Percentiles rank a stretch among this genome's conserved stretches.
Evolutionary conservation across 2,888 invertebrate species (phyloP).

Genomic region (Microctonus brassicae): DNA sequence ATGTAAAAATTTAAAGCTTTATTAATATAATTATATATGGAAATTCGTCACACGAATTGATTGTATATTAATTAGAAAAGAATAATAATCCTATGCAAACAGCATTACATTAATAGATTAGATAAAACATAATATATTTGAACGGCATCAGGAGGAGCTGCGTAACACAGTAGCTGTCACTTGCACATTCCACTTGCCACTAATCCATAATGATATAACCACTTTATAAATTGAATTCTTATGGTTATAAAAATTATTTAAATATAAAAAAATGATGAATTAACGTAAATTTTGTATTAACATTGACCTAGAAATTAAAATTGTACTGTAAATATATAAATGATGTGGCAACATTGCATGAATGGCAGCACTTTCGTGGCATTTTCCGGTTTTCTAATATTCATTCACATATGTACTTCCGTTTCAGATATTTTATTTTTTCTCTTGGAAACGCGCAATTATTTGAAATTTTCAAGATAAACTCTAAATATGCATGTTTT

Average conservation of each 20-base stretch:
- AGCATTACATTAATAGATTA: conserved; percentile 1
- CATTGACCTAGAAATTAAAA: conserved; percentile 48
- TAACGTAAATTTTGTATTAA: conserved; percentile 52
- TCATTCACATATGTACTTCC: not conserved
- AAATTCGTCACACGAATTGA: conserved; percentile 3
- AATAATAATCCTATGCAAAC: not conserved
- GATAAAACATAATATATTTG: conserved; percentile 50
- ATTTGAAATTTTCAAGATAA: too few relatives aligned
- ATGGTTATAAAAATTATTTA: conserved; percentile 28
- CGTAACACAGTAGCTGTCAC: conserved; percentile 69
- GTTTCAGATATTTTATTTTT: not conserved
- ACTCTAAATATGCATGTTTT: too few relatives aligned
- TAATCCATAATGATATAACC: conserved; percentile 54
- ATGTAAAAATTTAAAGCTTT: conserved; percentile 53
- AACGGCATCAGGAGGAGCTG: conserved; percentile 65
- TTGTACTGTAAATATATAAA: conserved; percentile 56
- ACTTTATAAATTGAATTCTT: conserved; percentile 54
- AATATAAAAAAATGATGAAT: conserved; percentile 52
- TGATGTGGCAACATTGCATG: conserved; percentile 65
- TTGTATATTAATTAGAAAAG: not conserved
- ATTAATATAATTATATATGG: conserved; percentile 5
- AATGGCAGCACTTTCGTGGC: conserved; percentile 49
- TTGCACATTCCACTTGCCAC: conserved; percentile 68
- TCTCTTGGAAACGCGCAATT: not conserved
- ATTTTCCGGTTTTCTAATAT: conserved; percentile 1